Percentiles rank a stretch among this genome's conserved stretches.
These are phyloP conservation scores for Anagrus nilaparvatae DNA, from an alignment of 1,140 invertebrate genomes.

Conservation along the genomic window DNA sequence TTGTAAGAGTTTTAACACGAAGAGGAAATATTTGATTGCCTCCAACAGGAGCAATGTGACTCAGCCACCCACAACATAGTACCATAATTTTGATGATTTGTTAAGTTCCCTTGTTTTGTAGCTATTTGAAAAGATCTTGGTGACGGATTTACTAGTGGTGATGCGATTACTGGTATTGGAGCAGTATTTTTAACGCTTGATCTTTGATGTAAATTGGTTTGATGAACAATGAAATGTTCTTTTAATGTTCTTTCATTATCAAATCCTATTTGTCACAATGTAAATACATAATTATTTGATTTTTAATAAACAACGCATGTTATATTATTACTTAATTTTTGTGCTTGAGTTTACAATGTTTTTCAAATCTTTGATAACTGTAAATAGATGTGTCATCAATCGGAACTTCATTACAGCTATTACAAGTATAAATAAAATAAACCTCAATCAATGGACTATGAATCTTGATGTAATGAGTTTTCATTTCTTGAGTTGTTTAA, in stretches of 20 bases:
- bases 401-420: constrained; percentile 7
- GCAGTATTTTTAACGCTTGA: no score
- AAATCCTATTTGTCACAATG: constrained; percentile 21
- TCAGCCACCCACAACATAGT: constrained; percentile 10
- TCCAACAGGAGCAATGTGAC: constrained; percentile 1
- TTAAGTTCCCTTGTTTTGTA: no score
- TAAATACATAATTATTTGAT: constrained; percentile 17
- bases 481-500: no score
- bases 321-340: constrained; percentile 14
- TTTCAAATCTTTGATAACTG: constrained; percentile 13
- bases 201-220: background rate
- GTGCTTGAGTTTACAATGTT: constrained; percentile 17
- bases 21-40: constrained; percentile 4
- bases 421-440: constrained; percentile 22
- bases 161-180: background rate
- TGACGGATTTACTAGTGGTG: background rate
- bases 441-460: constrained; percentile 14
- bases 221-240: constrained; percentile 14
- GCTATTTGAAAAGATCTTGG: no score
- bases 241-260: constrained; percentile 10
- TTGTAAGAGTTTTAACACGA: no score
- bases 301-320: constrained; percentile 15
- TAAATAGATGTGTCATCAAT: constrained; percentile 8
- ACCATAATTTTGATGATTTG: no score
- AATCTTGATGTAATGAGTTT: constrained; percentile 23